A percentile compares a stretch with the other conserved stretches of the same genome.
phyloP scores from a whole-genome alignment of 2,113 vertebrate genomes.

The Heterotis niloticus region DNA sequence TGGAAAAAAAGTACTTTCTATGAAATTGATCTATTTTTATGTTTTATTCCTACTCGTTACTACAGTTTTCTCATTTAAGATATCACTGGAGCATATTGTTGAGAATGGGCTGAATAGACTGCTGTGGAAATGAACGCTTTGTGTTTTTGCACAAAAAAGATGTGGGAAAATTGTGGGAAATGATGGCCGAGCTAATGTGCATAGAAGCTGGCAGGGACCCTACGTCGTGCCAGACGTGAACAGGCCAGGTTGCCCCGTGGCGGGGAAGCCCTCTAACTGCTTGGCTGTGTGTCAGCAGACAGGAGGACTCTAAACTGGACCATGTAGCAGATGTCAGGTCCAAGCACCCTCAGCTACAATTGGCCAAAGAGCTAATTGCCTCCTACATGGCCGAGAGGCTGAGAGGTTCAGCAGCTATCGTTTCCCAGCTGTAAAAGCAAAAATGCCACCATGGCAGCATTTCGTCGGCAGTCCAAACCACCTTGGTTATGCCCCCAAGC shows the following conservation, averaged over 20 bases:
- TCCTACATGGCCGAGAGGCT: background rate
- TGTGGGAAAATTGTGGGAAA: background rate
- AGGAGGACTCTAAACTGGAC: background rate
- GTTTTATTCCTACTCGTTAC: background rate
- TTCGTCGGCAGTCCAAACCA: no score
- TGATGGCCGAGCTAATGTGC: background rate
- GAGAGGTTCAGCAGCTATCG: background rate
- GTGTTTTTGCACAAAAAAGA: background rate
- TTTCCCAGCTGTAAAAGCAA: conserved; percentile 5
- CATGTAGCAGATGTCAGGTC: background rate
- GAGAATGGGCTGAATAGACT: background rate
- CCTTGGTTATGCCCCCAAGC: background rate
- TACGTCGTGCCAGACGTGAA: background rate
- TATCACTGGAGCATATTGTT: background rate
- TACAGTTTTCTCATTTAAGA: conserved; percentile 10
- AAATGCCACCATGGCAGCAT: background rate
- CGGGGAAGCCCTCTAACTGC: background rate
- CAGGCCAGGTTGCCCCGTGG: background rate
- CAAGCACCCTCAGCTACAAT: conserved; percentile 3
- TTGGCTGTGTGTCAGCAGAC: conserved; percentile 15
- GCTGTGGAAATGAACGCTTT: background rate
- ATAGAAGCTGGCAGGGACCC: background rate
- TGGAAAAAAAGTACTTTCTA: no score
- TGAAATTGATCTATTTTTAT: background rate
- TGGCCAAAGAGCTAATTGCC: background rate